Evolutionary conservation across 2,797 vertebrate genomes (phyloP).

Genomic region (Cossypha niveicapilla): DNA sequence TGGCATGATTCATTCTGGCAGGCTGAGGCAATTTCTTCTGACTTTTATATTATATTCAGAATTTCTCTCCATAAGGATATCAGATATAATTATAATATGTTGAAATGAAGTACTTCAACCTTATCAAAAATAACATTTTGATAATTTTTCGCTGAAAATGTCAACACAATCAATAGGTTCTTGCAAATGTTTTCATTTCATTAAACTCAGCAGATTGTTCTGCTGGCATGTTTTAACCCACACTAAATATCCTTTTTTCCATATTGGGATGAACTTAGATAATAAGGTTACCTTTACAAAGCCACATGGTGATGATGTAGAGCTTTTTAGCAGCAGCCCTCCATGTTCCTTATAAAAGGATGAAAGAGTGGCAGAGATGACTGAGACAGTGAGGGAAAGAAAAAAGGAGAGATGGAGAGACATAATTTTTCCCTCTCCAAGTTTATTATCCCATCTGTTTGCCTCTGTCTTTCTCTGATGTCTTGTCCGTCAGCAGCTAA

Average conservation of each 20-base stretch:
- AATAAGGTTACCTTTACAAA: constrained; percentile 29
- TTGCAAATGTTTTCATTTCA: constrained; percentile 59
- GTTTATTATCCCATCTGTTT: constrained; percentile 63
- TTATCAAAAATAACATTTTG: constrained; percentile 65
- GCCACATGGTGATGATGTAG: neutral
- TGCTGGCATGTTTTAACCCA: constrained; percentile 15
- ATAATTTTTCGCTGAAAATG: constrained; percentile 60
- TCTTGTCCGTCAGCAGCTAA: constrained; percentile 62
- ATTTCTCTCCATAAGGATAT: constrained; percentile 25
- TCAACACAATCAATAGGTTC: constrained; percentile 69
- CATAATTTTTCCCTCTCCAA: constrained; percentile 16
- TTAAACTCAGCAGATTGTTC: constrained; percentile 59
- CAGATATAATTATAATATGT: constrained; percentile 53
- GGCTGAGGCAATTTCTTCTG: constrained; percentile 1
- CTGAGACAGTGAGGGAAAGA: neutral
- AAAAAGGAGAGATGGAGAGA: neutral
- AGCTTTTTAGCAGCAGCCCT: constrained; percentile 2
- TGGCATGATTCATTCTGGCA: neutral
- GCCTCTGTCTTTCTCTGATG: constrained; percentile 55
- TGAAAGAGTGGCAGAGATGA: neutral
- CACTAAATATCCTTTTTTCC: constrained; percentile 27
- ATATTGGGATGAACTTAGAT: constrained; percentile 26
- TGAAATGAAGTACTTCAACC: constrained; percentile 60
- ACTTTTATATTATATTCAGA: neutral
- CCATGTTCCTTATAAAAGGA: neutral